Evolutionary conservation across 2,888 invertebrate genomes (phyloP).

Genomic region (Encarsia formosa): DNA sequence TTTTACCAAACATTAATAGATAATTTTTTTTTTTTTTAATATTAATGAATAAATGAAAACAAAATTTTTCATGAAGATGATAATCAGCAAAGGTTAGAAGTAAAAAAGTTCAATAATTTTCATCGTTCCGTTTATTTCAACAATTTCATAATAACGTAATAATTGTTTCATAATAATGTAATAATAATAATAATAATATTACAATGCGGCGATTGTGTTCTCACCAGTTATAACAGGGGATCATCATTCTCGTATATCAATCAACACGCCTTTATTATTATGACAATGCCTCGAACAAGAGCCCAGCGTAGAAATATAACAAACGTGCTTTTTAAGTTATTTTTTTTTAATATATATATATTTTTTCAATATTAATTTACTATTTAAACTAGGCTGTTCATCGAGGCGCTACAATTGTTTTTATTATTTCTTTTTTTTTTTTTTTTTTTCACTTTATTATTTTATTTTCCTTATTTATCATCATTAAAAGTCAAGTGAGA

Average conservation of each 20-base stretch:
- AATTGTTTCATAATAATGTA: conserved; percentile 38
- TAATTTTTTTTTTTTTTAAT: no score
- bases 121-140: conserved; percentile 52
- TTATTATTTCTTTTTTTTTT: conserved; percentile 27
- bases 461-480: conserved; percentile 4
- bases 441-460: conserved; percentile 30
- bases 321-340: conserved; percentile 40
- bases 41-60: background rate
- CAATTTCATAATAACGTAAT: conserved; percentile 53
- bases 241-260: conserved; percentile 47
- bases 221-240: conserved; percentile 50
- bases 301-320: conserved; percentile 51
- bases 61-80: background rate
- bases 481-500: conserved; percentile 40
- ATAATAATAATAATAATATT: conserved; percentile 45
- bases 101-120: conserved; percentile 30
- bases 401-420: conserved; percentile 37
- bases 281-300: conserved; percentile 46
- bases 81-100: conserved; percentile 1
- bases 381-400: conserved; percentile 46
- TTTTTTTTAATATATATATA: conserved; percentile 28
- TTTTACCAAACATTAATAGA: no score
- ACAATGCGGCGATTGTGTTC: conserved; percentile 50
- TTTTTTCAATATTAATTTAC: conserved; percentile 46
- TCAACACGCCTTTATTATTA: conserved; percentile 42